phyloP scores from a whole-genome alignment of 2,797 vertebrate species.

The Pogoniulus pusillus region DNA sequence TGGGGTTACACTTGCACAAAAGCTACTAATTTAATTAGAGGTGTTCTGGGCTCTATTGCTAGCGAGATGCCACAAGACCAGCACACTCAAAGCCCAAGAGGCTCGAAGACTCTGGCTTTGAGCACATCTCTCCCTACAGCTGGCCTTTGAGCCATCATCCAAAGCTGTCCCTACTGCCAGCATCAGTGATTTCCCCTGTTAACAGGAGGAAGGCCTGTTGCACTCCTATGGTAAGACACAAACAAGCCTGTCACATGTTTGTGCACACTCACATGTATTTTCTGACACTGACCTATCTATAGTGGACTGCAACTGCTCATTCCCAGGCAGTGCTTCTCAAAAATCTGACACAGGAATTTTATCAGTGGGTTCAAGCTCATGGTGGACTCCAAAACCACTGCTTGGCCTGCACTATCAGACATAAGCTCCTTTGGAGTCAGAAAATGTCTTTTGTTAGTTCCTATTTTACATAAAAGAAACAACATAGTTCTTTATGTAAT shows the following conservation, averaged over 20 bases:
- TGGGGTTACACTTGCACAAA: background rate
- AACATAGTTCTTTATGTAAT: accelerated
- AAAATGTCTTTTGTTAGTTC: background rate
- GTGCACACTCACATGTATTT: background rate
- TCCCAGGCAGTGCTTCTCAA: background rate
- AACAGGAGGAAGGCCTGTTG: background rate
- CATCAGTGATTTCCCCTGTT: accelerated
- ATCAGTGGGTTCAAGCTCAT: background rate
- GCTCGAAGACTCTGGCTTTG: background rate
- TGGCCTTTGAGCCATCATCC: no score
- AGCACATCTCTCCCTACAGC: background rate
- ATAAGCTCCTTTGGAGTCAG: background rate
- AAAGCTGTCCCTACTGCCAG: background rate
- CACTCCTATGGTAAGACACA: background rate
- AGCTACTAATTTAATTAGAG: background rate
- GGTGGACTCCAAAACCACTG: no score
- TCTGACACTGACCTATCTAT: background rate
- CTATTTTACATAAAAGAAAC: background rate
- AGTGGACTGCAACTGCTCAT: background rate
- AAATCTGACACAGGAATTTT: background rate
- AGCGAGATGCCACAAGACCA: accelerated
- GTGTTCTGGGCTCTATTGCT: background rate
- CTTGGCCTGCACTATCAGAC: background rate
- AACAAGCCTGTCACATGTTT: background rate
- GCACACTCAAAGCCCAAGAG: background rate